Conservation (phyloP, 2,888 invertebrate genomes). For the Melikaiella ostensackeni region DNA sequence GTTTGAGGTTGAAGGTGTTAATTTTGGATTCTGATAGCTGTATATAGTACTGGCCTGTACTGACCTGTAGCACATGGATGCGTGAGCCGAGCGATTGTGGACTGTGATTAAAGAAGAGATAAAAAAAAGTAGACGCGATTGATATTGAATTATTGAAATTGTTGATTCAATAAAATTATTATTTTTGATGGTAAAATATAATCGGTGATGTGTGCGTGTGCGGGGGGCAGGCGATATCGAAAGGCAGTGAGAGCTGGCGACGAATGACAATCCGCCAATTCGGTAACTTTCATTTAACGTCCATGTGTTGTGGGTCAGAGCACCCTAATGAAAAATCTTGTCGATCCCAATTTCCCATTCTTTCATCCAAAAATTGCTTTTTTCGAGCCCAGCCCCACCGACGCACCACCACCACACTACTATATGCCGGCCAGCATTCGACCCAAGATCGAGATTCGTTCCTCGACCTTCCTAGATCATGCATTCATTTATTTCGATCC, state of each 20-base stretch:
- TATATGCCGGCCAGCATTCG: constrained; percentile 39
- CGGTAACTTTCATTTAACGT: constrained; percentile 65
- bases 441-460: constrained; percentile 41
- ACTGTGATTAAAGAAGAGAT: constrained; percentile 65
- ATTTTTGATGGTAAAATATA: constrained; percentile 48
- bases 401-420: constrained; percentile 72
- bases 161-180: constrained; percentile 44
- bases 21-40: constrained; percentile 66
- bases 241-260: constrained; percentile 46
- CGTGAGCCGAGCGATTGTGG: constrained; percentile 74
- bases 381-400: constrained; percentile 66
- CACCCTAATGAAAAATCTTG: constrained; percentile 67
- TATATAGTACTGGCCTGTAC: constrained; percentile 77
- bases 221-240: constrained; percentile 63
- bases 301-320: constrained; percentile 78
- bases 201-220: constrained; percentile 73
- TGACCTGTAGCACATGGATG: constrained; percentile 78
- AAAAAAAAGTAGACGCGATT: constrained; percentile 51
- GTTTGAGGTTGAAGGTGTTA: constrained; percentile 23
- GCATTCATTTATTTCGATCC: constrained; percentile 20
- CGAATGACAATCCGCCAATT: constrained; percentile 47
- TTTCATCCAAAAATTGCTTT: constrained; percentile 45
- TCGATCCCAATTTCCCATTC: constrained; percentile 50
- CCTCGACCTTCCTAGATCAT: constrained; percentile 30
- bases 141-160: constrained; percentile 46